phyloP scores from a whole-genome alignment of 2,113 vertebrate species.

The Xiphorhynchus elegans region DNA sequence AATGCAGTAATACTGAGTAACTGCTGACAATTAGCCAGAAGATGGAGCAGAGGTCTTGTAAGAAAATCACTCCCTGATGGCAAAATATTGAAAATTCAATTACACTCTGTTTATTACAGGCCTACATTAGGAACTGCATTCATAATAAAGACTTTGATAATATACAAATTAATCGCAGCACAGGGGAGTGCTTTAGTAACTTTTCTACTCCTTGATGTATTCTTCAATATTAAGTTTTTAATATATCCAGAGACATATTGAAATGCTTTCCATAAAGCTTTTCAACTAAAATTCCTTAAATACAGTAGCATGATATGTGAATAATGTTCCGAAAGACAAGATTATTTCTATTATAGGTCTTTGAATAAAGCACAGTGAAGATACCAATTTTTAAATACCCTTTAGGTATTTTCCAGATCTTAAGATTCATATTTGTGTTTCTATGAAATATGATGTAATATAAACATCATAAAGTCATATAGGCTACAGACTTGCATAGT shows the following conservation, averaged over 20 bases:
- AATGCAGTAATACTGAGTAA: conserved; percentile 71
- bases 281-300: conserved; percentile 57
- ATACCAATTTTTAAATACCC: not conserved
- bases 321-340: not conserved
- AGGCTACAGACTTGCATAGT: not conserved
- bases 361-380: not conserved
- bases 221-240: conserved; percentile 75
- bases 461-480: not conserved
- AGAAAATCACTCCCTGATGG: conserved; percentile 79
- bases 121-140: conserved; percentile 77
- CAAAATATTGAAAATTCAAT: conserved; percentile 86
- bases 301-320: not conserved
- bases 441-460: not conserved
- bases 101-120: conserved; percentile 82
- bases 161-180: conserved; percentile 80
- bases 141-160: conserved; percentile 81
- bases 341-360: not conserved
- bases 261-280: conserved; percentile 45
- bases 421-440: not conserved
- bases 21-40: conserved; percentile 80
- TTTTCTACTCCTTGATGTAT: conserved; percentile 64
- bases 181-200: conserved; percentile 73
- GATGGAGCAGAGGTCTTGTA: conserved; percentile 81
- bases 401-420: not conserved
- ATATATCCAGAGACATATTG: conserved; percentile 38